These are phyloP conservation scores for Struthio camelus DNA, from an alignment of 2,113 vertebrate species.

Conservation along the genomic window DNA sequence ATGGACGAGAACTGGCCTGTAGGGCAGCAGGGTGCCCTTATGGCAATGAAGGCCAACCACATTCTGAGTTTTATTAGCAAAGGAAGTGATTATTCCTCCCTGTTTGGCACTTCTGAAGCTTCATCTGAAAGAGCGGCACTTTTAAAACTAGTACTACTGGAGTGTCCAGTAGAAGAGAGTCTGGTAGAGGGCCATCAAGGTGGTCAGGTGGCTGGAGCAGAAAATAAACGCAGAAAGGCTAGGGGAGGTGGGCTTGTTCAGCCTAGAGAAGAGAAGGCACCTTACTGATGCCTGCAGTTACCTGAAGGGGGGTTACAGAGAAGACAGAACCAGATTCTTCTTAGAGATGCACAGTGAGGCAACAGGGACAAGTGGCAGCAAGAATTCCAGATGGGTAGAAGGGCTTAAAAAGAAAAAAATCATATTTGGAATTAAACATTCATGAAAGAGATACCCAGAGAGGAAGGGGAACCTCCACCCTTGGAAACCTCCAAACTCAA, in stretches of 20 bases:
- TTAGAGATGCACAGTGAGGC: not conserved
- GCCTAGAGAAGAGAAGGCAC: not conserved
- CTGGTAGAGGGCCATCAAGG: not conserved
- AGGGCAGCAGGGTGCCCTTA: no score
- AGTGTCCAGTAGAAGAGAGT: not conserved
- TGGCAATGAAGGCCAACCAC: not conserved
- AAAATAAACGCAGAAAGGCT: not conserved
- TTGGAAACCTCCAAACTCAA: no score
- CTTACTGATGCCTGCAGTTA: not conserved
- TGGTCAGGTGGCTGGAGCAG: not conserved
- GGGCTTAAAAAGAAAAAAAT: not conserved
- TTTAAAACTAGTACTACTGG: not conserved
- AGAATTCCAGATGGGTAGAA: not conserved
- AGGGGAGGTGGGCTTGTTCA: not conserved
- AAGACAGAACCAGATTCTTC: no score
- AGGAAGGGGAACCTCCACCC: not conserved
- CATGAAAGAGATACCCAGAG: not conserved
- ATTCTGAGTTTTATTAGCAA: not conserved
- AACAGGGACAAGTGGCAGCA: not conserved
- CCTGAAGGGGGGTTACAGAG: no score
- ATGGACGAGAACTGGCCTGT: not conserved
- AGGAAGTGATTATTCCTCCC: not conserved
- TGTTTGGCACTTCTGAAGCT: not conserved
- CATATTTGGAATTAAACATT: not conserved
- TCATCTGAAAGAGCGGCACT: not conserved